phyloP scores from a whole-genome alignment of 2,113 vertebrate species.

The Clarias macrocephalus region DNA sequence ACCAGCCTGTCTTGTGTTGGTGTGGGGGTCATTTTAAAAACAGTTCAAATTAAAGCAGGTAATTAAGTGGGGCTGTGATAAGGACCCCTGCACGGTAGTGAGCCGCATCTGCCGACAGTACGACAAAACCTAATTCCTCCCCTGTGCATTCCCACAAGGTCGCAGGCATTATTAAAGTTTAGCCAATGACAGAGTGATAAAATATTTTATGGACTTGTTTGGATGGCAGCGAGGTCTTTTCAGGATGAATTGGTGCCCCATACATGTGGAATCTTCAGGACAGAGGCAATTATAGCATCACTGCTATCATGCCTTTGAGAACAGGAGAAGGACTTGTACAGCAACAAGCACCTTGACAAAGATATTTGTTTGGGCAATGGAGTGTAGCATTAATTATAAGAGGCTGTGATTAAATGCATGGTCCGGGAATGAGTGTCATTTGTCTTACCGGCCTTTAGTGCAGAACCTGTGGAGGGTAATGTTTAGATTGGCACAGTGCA shows the following conservation, averaged over 20 bases:
- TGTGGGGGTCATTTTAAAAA: slow-evolving; percentile 87
- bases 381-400: slow-evolving; percentile 80
- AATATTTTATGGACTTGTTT: slow-evolving; percentile 88
- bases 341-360: slow-evolving; percentile 79
- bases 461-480: slow-evolving; percentile 61
- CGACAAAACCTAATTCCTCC: slow-evolving; percentile 88
- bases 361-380: slow-evolving; percentile 81
- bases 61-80: slow-evolving; percentile 94
- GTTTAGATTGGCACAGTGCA: slow-evolving; percentile 59
- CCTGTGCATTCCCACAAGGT: slow-evolving; percentile 83
- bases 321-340: slow-evolving; percentile 75
- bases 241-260: slow-evolving; percentile 69
- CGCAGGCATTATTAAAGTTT: slow-evolving; percentile 91
- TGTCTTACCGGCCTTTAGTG: slow-evolving; percentile 70
- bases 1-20: slow-evolving; percentile 80
- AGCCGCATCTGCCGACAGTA: slow-evolving; percentile 71
- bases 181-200: slow-evolving; percentile 82
- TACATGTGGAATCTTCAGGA: slow-evolving; percentile 75
- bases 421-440: slow-evolving; percentile 72
- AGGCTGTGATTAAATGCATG: slow-evolving; percentile 73
- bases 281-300: slow-evolving; percentile 79
- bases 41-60: slow-evolving; percentile 93
- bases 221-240: slow-evolving; percentile 67
- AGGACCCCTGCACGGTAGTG: slow-evolving; percentile 81
- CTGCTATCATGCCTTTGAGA: slow-evolving; percentile 80